Conservation (phyloP, 2,888 invertebrate genomes). For the Trissolcus japonicus region DNA sequence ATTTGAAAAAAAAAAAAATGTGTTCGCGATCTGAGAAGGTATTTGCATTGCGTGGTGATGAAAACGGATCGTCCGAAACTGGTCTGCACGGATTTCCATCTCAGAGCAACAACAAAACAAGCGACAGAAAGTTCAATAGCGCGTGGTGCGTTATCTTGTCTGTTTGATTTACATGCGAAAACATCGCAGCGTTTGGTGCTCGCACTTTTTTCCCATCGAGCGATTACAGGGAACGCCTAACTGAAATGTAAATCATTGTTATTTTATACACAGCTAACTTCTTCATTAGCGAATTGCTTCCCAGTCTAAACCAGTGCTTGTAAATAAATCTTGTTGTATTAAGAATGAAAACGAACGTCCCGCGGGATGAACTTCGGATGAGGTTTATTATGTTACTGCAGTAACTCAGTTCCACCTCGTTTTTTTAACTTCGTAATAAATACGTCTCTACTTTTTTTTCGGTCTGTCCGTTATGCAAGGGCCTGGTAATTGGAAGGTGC, state of each 20-base stretch:
- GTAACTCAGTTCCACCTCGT: conserved; percentile 21
- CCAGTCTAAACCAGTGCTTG: conserved; percentile 15
- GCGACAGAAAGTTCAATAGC: conserved; percentile 28
- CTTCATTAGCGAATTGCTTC: conserved; percentile 38
- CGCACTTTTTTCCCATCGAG: neutral
- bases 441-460: conserved; percentile 30
- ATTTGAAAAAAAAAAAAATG: no score
- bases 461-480: conserved; percentile 20
- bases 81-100: conserved; percentile 28
- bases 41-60: neutral
- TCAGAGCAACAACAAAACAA: neutral
- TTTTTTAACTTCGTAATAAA: conserved; percentile 41
- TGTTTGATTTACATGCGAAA: conserved; percentile 2
- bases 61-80: conserved; percentile 28
- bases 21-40: no score
- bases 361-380: conserved; percentile 40
- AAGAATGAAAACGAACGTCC: conserved; percentile 25
- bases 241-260: conserved; percentile 51
- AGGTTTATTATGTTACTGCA: conserved; percentile 30
- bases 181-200: no score
- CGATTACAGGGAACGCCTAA: conserved; percentile 10
- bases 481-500: conserved; percentile 23
- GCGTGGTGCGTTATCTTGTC: conserved; percentile 17
- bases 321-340: conserved; percentile 43
- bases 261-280: conserved; percentile 39